These are phyloP conservation scores for Brachionus rotundiformis DNA, from an alignment of 1,140 invertebrate species.

Conservation along the genomic window DNA sequence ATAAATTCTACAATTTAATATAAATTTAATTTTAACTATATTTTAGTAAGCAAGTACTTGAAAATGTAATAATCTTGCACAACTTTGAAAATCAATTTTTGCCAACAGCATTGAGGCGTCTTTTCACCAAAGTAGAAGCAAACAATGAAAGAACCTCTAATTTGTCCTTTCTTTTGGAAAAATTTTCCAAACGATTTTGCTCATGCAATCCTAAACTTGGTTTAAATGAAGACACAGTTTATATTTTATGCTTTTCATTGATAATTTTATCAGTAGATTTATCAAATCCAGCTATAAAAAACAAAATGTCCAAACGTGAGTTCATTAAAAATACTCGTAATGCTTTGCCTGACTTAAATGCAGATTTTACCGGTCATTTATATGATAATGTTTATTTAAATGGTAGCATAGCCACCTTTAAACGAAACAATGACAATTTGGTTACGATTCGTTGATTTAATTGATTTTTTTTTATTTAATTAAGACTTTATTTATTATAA, in stretches of 20 bases:
- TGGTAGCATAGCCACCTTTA: constrained; percentile 64
- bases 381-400: constrained; percentile 68
- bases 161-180: constrained; percentile 65
- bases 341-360: constrained; percentile 62
- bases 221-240: constrained; percentile 66
- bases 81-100: constrained; percentile 67
- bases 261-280: constrained; percentile 68
- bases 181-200: constrained; percentile 66
- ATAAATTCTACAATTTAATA: constrained; percentile 16
- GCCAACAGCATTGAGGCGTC: constrained; percentile 66
- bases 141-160: constrained; percentile 64
- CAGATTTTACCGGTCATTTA: constrained; percentile 67
- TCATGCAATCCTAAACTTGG: constrained; percentile 66
- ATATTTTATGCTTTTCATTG: constrained; percentile 67
- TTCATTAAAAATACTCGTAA: constrained; percentile 67
- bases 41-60: constrained; percentile 65
- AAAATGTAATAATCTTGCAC: constrained; percentile 65
- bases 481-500: background rate
- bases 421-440: background rate
- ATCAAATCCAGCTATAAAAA: constrained; percentile 67
- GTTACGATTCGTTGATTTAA: background rate
- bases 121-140: constrained; percentile 65
- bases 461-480: background rate
- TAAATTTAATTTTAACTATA: constrained; percentile 50
- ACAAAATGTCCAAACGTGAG: constrained; percentile 69